Conservation (phyloP, 35 echinoderm and acorn worm genomes). For the Holothuria glaberrima region DNA sequence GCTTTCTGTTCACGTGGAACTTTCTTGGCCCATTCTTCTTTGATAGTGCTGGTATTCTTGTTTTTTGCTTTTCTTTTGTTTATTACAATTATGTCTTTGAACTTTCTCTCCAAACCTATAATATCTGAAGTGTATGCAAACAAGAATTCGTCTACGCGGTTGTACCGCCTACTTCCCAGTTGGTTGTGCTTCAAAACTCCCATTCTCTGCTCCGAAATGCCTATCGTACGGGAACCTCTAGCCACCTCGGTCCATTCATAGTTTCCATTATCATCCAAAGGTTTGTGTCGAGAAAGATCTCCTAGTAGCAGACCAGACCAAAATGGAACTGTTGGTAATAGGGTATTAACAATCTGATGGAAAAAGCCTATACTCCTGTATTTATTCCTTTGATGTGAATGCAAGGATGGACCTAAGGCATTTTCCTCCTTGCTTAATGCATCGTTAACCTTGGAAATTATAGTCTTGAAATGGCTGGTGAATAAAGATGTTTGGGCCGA, state of each 20-base stretch:
- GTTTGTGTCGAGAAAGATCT: not conserved
- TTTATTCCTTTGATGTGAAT: not conserved
- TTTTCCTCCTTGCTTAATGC: not conserved
- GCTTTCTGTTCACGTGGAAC: too few species aligned
- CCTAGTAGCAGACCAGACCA: slow-evolving; percentile 46
- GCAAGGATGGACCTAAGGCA: not conserved
- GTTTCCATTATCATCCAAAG: not conserved
- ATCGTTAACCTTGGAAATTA: not conserved
- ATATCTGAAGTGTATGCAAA: not conserved
- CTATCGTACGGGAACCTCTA: not conserved
- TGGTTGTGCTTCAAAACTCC: not conserved
- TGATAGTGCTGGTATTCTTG: not conserved
- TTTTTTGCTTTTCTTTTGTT: not conserved
- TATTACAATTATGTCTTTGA: not conserved
- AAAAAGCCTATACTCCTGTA: not conserved
- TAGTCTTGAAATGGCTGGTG: not conserved
- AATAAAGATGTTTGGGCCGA: not conserved
- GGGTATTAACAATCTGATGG: not conserved
- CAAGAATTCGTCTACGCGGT: slow-evolving; percentile 3
- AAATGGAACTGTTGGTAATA: slow-evolving; percentile 23
- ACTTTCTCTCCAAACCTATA: slow-evolving; percentile 11
- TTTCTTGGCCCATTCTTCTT: slow-evolving; percentile 14
- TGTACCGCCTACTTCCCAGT: not conserved
- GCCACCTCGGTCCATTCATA: not conserved
- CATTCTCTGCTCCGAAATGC: slow-evolving; percentile 15